These are phyloP conservation scores for Cremastobaeus sp. DNA, from an alignment of 2,888 invertebrate genomes.

Conservation along the genomic window DNA sequence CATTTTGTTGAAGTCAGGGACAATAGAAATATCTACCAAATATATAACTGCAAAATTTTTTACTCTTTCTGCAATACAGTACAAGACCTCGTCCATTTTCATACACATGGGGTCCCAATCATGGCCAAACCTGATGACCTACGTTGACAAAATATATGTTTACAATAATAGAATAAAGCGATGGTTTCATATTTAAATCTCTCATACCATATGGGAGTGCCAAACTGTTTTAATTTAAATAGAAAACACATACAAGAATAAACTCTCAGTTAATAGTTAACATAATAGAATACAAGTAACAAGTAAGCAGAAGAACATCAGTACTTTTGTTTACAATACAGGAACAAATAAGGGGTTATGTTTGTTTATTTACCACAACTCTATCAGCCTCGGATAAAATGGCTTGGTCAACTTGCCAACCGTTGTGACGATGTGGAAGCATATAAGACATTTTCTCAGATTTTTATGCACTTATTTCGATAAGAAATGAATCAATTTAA, in stretches of 20 bases:
- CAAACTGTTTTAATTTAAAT: no score
- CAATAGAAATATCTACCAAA: constrained; percentile 97
- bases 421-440: constrained; percentile 99
- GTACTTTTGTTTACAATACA: no score
- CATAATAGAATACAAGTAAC: no score
- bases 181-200: no score
- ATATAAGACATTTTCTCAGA: constrained; percentile 96
- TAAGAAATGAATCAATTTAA: no score
- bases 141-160: constrained; percentile 57
- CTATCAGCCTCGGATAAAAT: constrained; percentile 99
- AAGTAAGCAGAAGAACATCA: no score
- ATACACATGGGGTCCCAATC: constrained; percentile 99
- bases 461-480: no score
- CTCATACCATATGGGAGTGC: no score
- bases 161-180: constrained; percentile 7
- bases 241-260: no score
- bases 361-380: constrained; percentile 87
- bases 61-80: constrained; percentile 97
- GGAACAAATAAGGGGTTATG: no score
- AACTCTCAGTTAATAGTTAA: no score
- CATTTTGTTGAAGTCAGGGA: constrained; percentile 99
- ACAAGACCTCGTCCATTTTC: constrained; percentile 99
- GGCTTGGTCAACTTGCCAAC: constrained; percentile 99
- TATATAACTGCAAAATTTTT: constrained; percentile 99
- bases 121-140: constrained; percentile 98